These are phyloP conservation scores for Acleris emargana DNA, from an alignment of 2,888 invertebrate species.

Conservation along the genomic window DNA sequence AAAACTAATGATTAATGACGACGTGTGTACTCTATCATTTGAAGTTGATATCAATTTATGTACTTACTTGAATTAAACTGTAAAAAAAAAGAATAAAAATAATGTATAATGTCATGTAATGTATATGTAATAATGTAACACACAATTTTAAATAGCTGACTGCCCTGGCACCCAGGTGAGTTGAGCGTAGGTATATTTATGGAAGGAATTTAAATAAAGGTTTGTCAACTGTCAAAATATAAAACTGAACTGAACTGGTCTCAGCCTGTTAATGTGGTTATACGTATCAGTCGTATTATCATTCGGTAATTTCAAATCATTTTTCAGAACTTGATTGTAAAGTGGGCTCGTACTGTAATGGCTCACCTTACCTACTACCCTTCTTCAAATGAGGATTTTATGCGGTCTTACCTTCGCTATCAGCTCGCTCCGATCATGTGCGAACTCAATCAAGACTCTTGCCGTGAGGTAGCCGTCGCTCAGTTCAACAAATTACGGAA, in stretches of 20 bases:
- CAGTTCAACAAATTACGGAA: conserved; percentile 53
- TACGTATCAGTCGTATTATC: neutral
- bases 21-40: too few relatives aligned
- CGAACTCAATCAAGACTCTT: conserved; percentile 49
- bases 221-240: neutral
- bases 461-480: conserved; percentile 51
- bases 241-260: too few relatives aligned
- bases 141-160: too few relatives aligned
- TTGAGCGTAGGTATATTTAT: too few relatives aligned
- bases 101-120: too few relatives aligned
- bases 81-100: too few relatives aligned
- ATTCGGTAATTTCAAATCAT: conserved; percentile 22
- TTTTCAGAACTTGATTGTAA: conserved; percentile 50
- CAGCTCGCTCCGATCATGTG: conserved; percentile 69
- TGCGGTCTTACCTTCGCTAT: conserved; percentile 66
- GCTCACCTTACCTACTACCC: conserved; percentile 54
- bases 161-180: too few relatives aligned
- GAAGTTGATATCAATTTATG: too few relatives aligned
- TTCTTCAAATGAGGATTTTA: conserved; percentile 55
- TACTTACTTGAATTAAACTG: too few relatives aligned
- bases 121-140: too few relatives aligned
- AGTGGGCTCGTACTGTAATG: conserved; percentile 60
- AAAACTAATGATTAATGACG: too few relatives aligned
- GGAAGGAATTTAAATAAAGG: too few relatives aligned
- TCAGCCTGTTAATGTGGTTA: neutral